A percentile compares a stretch with the other conserved stretches of the same genome.
These are phyloP conservation scores for Rachycentron canadum DNA, from an alignment of 2,797 vertebrate genomes.

Conservation along the genomic window DNA sequence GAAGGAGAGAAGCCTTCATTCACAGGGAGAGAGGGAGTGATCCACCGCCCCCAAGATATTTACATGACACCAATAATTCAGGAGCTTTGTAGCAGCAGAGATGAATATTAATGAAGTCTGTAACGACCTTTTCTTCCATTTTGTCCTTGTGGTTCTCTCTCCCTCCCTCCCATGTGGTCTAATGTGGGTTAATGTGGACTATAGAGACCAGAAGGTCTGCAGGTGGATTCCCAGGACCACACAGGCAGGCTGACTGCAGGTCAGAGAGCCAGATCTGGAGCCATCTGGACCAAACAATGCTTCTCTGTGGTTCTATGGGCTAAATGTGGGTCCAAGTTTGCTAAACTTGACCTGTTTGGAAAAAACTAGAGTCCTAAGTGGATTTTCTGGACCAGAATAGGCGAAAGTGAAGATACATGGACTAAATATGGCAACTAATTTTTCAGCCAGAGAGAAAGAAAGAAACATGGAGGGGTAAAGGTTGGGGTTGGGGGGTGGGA, in stretches of 20 bases:
- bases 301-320: no score
- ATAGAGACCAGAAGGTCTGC: no score
- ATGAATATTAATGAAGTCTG: conserved; percentile 22
- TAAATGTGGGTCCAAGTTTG: background rate
- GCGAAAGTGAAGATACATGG: no score
- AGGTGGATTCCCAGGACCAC: no score
- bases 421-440: background rate
- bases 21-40: background rate
- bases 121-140: background rate
- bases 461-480: background rate
- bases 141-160: conserved; percentile 25
- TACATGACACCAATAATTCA: conserved; percentile 11
- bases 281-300: background rate
- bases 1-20: conserved; percentile 17
- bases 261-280: background rate
- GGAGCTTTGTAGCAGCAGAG: background rate
- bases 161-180: background rate
- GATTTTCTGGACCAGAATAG: no score
- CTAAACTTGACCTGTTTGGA: no score
- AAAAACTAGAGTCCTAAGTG: no score
- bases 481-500: background rate
- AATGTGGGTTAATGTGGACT: no score
- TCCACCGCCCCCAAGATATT: background rate
- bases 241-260: background rate
- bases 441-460: conserved; percentile 19